Conservation (phyloP, 2,797 vertebrate species). For the Benthosema pterotum region DNA sequence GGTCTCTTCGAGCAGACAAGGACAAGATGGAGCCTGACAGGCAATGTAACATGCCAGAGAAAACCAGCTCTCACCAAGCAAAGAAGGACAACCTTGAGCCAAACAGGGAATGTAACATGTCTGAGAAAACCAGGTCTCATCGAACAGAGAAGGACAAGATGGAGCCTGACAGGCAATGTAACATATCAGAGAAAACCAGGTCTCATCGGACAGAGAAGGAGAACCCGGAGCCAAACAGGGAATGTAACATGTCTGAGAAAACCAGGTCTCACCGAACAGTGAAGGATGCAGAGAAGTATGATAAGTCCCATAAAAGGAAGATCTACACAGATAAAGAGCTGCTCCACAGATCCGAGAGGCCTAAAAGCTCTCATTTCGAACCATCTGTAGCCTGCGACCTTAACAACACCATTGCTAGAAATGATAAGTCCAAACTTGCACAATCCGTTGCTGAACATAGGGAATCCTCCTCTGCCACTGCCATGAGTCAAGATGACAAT, state of each 20-base stretch:
- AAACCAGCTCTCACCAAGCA: too few species aligned
- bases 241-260: constrained; percentile 51
- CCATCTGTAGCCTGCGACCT: constrained; percentile 6
- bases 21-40: too few species aligned
- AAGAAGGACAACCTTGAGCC: too few species aligned
- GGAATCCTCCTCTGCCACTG: constrained; percentile 30
- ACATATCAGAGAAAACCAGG: too few species aligned
- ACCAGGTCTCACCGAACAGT: constrained; percentile 70
- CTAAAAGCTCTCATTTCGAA: constrained; percentile 56
- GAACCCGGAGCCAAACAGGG: constrained; percentile 42
- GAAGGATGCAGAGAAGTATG: constrained; percentile 69
- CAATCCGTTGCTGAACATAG: constrained; percentile 23
- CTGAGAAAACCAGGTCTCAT: too few species aligned
- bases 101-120: too few species aligned
- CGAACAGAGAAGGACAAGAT: too few species aligned
- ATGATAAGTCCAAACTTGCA: constrained; percentile 28
- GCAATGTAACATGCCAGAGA: too few species aligned
- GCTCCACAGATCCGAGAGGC: constrained; percentile 68
- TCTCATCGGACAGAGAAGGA: too few species aligned
- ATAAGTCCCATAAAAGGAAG: constrained; percentile 57
- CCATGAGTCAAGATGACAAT: constrained; percentile 44
- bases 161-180: too few species aligned
- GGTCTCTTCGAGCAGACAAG: too few species aligned
- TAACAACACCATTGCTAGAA: constrained; percentile 38
- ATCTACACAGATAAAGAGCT: constrained; percentile 56